phyloP scores from a whole-genome alignment of 2,888 invertebrate genomes.

The Operophtera brumata region DNA sequence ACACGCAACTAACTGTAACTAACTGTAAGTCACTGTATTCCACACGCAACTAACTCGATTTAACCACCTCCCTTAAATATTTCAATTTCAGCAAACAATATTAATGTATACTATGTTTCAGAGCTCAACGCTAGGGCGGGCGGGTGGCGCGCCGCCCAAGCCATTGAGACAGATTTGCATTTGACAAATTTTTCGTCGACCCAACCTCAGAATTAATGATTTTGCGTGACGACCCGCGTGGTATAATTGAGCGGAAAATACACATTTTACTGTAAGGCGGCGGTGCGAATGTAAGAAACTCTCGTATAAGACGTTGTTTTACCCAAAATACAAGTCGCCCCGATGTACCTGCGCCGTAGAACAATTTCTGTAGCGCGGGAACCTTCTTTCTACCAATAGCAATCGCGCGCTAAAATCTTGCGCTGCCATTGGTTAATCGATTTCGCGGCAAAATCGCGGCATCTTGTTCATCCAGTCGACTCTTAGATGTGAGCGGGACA shows the following conservation, averaged over 20 bases:
- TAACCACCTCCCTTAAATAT: not conserved
- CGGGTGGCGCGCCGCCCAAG: slow-evolving; percentile 26
- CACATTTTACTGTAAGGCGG: slow-evolving; percentile 42
- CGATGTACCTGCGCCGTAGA: too few relatives aligned
- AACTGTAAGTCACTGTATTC: too few relatives aligned
- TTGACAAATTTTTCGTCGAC: slow-evolving; percentile 48
- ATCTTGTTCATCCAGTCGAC: too few relatives aligned
- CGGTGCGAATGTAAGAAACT: slow-evolving; percentile 27
- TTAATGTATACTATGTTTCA: slow-evolving; percentile 12
- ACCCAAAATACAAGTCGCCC: too few relatives aligned
- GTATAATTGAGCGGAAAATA: slow-evolving; percentile 57
- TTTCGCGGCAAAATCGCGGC: too few relatives aligned
- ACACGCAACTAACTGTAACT: too few relatives aligned
- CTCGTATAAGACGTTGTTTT: not conserved
- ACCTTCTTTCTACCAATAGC: too few relatives aligned
- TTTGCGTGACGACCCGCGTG: slow-evolving; percentile 43
- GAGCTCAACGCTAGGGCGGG: slow-evolving; percentile 24
- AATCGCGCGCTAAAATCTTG: too few relatives aligned
- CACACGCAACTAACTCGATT: not conserved
- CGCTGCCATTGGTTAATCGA: too few relatives aligned
- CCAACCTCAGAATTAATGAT: slow-evolving; percentile 54
- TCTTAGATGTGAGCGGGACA: too few relatives aligned
- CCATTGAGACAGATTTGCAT: slow-evolving; percentile 46
- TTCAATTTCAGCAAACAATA: slow-evolving; percentile 8
- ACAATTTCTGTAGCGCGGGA: too few relatives aligned